These are phyloP conservation scores for Ramphastos sulfuratus DNA, from an alignment of 2,113 vertebrate genomes.

Conservation along the genomic window DNA sequence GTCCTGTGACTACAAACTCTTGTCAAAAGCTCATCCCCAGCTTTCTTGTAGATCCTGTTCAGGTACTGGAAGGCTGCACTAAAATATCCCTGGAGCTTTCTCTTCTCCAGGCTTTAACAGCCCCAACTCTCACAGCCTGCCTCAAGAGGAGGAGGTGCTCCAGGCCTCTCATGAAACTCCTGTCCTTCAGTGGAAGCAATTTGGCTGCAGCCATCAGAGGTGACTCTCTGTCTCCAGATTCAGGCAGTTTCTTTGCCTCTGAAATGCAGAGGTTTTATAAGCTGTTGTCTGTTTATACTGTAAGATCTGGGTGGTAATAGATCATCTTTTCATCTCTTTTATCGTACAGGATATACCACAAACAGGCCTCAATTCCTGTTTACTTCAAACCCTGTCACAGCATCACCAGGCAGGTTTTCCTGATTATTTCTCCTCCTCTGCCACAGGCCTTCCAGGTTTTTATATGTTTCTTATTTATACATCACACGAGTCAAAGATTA, in stretches of 20 bases:
- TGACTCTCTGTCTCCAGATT: neutral
- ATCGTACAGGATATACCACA: slow-evolving; percentile 49
- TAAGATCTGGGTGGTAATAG: neutral
- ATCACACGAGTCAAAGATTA: neutral
- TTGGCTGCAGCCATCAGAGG: neutral
- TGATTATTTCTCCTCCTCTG: slow-evolving; percentile 2
- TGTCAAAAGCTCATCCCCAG: too few species aligned
- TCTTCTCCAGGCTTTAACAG: too few species aligned
- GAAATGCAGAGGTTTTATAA: neutral
- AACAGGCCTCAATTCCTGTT: slow-evolving; percentile 38
- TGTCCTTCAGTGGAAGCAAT: neutral
- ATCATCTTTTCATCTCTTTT: slow-evolving; percentile 8
- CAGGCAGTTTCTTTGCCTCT: neutral
- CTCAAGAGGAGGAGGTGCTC: too few species aligned
- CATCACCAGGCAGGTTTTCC: slow-evolving; percentile 5
- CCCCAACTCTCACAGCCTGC: too few species aligned
- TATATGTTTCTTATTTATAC: neutral
- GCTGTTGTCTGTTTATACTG: neutral
- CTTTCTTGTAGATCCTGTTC: too few species aligned
- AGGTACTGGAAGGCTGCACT: too few species aligned
- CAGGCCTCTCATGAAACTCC: neutral
- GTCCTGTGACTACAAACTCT: too few species aligned
- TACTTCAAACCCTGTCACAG: slow-evolving; percentile 20
- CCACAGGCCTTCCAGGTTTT: neutral
- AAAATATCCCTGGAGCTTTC: too few species aligned